Percentiles rank a stretch among this genome's conserved stretches.
Evolutionary conservation across 2,797 vertebrate genomes (phyloP).

Genomic region (Petrocephalus sullivani): DNA sequence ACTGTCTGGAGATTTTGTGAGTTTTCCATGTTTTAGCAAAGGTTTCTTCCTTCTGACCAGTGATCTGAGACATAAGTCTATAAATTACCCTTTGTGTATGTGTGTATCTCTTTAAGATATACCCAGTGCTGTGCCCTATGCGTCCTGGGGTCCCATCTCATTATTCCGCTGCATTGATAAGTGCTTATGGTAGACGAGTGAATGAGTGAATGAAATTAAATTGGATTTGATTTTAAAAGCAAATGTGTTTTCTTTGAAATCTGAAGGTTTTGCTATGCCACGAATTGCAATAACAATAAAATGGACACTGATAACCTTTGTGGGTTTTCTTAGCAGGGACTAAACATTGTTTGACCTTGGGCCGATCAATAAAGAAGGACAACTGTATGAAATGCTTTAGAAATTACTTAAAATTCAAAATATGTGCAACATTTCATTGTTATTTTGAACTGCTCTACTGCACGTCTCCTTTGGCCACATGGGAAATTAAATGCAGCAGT

Average conservation of each 20-base stretch:
- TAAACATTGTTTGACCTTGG: not conserved
- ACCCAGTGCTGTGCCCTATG: not conserved
- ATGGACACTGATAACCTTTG: slow-evolving; percentile 17
- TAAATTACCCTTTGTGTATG: not conserved
- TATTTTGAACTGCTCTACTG: not conserved
- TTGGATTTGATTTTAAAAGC: not conserved
- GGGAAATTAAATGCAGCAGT: not conserved
- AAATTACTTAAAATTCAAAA: slow-evolving; percentile 17
- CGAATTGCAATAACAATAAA: not conserved
- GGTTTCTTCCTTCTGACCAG: not conserved
- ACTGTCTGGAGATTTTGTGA: not conserved
- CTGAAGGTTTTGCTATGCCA: not conserved
- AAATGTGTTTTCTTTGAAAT: not conserved
- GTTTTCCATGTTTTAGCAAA: not conserved
- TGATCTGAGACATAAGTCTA: not conserved
- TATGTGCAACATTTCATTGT: slow-evolving; percentile 1
- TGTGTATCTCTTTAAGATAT: not conserved
- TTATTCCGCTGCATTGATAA: not conserved
- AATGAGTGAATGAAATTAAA: not conserved
- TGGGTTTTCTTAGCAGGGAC: slow-evolving; percentile 1
- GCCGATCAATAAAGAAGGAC: not conserved
- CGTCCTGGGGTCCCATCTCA: not conserved
- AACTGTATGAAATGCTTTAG: slow-evolving; percentile 12
- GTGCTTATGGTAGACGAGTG: not conserved
- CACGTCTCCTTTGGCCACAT: not conserved